These are phyloP conservation scores for Suncus etruscus DNA, from an alignment of 2,113 vertebrate genomes.

Conservation along the genomic window DNA sequence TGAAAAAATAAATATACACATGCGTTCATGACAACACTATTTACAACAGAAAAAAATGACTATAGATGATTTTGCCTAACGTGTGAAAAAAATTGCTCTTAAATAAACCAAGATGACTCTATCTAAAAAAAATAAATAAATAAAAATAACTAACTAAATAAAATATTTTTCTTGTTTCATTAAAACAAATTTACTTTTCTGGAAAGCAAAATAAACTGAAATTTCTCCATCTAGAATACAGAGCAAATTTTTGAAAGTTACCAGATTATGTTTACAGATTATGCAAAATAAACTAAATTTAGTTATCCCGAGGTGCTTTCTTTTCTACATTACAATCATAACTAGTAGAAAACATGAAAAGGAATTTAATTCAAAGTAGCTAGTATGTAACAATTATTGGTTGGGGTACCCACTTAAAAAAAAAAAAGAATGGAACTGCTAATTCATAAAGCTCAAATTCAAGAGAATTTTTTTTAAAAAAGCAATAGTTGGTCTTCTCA, in stretches of 20 bases:
- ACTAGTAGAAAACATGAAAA: neutral
- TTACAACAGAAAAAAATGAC: no score
- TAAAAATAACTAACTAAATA: no score
- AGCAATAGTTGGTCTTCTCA: neutral
- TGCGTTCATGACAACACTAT: no score
- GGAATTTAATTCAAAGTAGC: neutral
- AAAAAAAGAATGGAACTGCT: no score
- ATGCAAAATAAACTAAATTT: slow-evolving; percentile 60
- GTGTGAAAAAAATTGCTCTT: no score
- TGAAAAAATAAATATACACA: no score
- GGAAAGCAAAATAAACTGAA: slow-evolving; percentile 69
- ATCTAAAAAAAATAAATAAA: no score
- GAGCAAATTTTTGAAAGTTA: slow-evolving; percentile 50
- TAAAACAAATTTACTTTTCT: slow-evolving; percentile 52
- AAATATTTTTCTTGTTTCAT: no score
- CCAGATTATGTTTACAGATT: slow-evolving; percentile 56
- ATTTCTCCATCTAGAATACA: slow-evolving; percentile 61
- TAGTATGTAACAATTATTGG: neutral
- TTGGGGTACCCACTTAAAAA: slow-evolving; percentile 23
- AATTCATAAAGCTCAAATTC: neutral
- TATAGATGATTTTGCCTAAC: no score
- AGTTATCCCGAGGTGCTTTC: slow-evolving; percentile 40
- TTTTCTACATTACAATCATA: slow-evolving; percentile 60
- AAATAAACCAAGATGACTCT: no score
- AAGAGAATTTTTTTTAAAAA: neutral